Evolutionary conservation across 1,140 invertebrate genomes (phyloP), one percentile per base, ranked within the genome.

Genomic region (Aphaenogaster rudis): DNA sequence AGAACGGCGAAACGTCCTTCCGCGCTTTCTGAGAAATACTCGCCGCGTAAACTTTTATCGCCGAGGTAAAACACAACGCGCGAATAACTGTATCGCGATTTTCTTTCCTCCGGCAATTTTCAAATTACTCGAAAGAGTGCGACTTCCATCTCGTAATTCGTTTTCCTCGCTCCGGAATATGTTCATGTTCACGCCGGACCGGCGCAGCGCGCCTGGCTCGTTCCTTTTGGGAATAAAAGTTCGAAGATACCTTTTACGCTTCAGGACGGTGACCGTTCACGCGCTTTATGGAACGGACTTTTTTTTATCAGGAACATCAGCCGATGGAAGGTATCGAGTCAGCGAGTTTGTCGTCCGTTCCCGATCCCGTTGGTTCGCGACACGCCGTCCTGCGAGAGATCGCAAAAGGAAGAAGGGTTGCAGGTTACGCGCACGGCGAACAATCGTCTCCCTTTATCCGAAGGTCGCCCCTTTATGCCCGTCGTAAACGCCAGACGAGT

Each of bases 401-500:
- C 77, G 78, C n/a, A 52, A 54, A 63, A 45, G 71, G 45, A 17
- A 59, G 76, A 86, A 77, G 71, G 84, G 50, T 87, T 87, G 69
- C 63, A 71, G 84, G 72, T 63, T 82, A 57, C 28, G 17, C 63
- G 13, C 63, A 63, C 50, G 54, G 74, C 45, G 52, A 63, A 66
- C 76, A 67, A 74, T 86, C 42, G 66, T n/a, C 36, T 72, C 48
- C 54, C 88, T 88, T 82, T 87, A 88, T 74, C 82, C 78, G 81
- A 86, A 78, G 86, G 88, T 92, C 72, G 63, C 39, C 77, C 91
- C 88, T 93, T 93, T 92, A 91, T 86, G 86, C 89, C 78, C 61
- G 87, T 88, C 91, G 88, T 92, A 92, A 93, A 93, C 76, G 88
- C 87, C 90, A 79, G 78, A 82, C 86, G 90, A 84, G 85, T 89